Percentiles rank a stretch among this genome's conserved stretches.
Conservation (phyloP, 2,888 invertebrate species). For the Portevinia maculata region DNA sequence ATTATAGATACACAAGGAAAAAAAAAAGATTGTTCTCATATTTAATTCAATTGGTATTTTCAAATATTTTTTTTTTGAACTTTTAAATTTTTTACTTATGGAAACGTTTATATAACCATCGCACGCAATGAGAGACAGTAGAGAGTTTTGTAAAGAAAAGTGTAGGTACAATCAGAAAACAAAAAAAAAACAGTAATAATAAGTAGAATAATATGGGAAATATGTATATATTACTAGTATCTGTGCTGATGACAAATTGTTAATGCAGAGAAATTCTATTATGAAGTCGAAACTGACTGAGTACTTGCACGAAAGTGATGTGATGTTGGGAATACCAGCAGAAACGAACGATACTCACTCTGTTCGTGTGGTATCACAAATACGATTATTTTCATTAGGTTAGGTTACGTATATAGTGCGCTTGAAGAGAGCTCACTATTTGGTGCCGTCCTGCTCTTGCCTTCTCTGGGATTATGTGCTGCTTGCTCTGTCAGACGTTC, state of each 20-base stretch:
- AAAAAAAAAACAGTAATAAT: slow-evolving; percentile 24
- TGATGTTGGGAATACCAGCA: slow-evolving; percentile 71
- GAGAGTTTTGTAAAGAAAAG: slow-evolving; percentile 42
- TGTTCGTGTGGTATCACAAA: slow-evolving; percentile 62
- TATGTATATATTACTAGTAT: slow-evolving; percentile 72
- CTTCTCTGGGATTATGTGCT: slow-evolving; percentile 9
- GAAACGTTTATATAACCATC: slow-evolving; percentile 68
- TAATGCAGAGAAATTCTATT: slow-evolving; percentile 73
- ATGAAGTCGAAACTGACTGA: slow-evolving; percentile 74
- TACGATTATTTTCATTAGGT: slow-evolving; percentile 66
- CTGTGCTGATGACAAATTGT: slow-evolving; percentile 71
- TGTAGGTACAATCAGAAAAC: slow-evolving; percentile 24
- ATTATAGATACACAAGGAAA: slow-evolving; percentile 65
- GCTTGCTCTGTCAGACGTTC: slow-evolving; percentile 43
- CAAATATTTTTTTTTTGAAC: slow-evolving; percentile 47
- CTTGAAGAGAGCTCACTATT: slow-evolving; percentile 49
- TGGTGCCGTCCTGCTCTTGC: slow-evolving; percentile 31
- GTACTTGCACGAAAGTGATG: slow-evolving; percentile 72
- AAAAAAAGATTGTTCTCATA: slow-evolving; percentile 60
- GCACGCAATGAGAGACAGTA: slow-evolving; percentile 40
- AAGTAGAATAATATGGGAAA: slow-evolving; percentile 65
- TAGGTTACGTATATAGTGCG: slow-evolving; percentile 63
- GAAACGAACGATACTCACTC: slow-evolving; percentile 63
- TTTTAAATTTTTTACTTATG: slow-evolving; percentile 46
- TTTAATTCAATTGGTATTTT: slow-evolving; percentile 52